Evolutionary conservation across 2,888 invertebrate genomes (phyloP).

Genomic region (Lottia gigantea): DNA sequence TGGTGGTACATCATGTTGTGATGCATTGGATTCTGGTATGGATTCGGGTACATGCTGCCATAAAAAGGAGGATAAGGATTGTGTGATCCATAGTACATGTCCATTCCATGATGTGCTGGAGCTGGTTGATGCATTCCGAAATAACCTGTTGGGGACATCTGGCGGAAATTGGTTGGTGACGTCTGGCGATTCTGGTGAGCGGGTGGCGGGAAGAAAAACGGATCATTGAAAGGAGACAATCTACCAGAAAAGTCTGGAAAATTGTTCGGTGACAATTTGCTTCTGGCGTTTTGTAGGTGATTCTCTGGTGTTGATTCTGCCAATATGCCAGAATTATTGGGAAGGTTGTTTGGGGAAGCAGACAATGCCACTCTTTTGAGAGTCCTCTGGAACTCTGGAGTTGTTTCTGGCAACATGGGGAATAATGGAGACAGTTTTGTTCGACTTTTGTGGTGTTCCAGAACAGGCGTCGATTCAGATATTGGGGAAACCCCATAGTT

Average conservation of each 20-base stretch:
- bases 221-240: conserved; percentile 3
- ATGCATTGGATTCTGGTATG: neutral
- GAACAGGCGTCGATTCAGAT: neutral
- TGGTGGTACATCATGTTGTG: neutral
- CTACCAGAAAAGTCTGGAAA: neutral
- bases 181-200: neutral
- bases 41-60: neutral
- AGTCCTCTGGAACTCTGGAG: neutral
- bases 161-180: neutral
- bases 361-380: neutral
- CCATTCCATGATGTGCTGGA: neutral
- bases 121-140: neutral
- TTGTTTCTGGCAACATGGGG: neutral
- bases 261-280: neutral
- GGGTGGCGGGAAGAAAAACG: neutral
- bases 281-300: neutral
- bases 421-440: neutral
- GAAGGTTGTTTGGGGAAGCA: neutral
- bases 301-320: neutral
- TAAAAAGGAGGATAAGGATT: neutral
- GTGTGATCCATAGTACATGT: neutral
- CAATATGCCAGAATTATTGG: neutral
- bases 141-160: neutral
- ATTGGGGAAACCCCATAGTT: neutral
- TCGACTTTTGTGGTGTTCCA: neutral